A percentile compares a stretch with the other conserved stretches of the same genome.
Evolutionary conservation across 2,888 invertebrate genomes (phyloP).

Genomic region (Mythimna impura): DNA sequence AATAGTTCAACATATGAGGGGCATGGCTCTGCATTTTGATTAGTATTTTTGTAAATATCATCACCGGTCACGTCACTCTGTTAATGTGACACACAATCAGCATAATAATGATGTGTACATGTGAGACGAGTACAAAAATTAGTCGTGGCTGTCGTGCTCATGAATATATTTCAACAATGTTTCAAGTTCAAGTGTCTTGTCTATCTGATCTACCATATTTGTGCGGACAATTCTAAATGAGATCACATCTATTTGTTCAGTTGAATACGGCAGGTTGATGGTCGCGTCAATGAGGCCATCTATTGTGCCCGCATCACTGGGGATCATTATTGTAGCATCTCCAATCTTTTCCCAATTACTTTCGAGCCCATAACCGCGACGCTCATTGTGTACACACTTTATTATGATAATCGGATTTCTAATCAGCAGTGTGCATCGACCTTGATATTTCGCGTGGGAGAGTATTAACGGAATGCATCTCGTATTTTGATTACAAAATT

Average conservation of each 20-base stretch:
- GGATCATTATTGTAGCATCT: constrained; percentile 67
- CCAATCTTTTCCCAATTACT: constrained; percentile 72
- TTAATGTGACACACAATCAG: constrained; percentile 62
- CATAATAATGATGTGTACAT: constrained; percentile 63
- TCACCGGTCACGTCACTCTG: constrained; percentile 57
- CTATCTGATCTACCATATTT: constrained; percentile 52
- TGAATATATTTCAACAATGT: constrained; percentile 58
- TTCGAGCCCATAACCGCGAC: constrained; percentile 59
- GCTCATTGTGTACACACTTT: constrained; percentile 56
- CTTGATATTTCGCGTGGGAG: constrained; percentile 72
- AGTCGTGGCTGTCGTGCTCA: constrained; percentile 58
- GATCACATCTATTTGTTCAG: constrained; percentile 65
- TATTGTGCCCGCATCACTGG: constrained; percentile 68
- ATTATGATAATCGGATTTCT: constrained; percentile 68
- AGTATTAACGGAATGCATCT: constrained; percentile 62
- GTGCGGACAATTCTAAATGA: constrained; percentile 63
- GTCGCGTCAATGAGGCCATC: constrained; percentile 64
- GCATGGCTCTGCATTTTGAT: constrained; percentile 64
- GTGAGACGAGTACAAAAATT: constrained; percentile 56
- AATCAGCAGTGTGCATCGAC: constrained; percentile 67
- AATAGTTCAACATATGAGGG: constrained; percentile 42
- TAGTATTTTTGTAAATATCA: constrained; percentile 60
- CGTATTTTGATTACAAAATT: constrained; percentile 61
- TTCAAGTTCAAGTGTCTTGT: constrained; percentile 59
- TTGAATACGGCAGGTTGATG: constrained; percentile 66